Conservation (phyloP, 2,797 vertebrate genomes). For the Masticophis lateralis region DNA sequence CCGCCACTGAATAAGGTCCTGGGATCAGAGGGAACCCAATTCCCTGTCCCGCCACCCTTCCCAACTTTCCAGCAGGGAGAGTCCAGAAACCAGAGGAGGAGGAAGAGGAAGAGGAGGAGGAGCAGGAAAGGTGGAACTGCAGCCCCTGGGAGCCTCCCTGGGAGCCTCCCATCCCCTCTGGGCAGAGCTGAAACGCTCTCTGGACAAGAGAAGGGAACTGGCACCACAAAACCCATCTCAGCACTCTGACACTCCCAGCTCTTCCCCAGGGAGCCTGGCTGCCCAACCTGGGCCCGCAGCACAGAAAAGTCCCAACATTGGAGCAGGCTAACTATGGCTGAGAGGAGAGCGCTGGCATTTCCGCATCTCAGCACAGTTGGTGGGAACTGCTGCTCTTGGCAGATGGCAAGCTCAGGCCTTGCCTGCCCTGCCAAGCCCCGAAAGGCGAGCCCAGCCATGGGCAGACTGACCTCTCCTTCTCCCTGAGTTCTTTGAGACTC, state of each 20-base stretch:
- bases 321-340: background rate
- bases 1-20: background rate
- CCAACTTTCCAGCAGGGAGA: background rate
- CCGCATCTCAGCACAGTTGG: background rate
- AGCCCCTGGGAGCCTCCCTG: background rate
- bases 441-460: background rate
- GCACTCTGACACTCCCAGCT: background rate
- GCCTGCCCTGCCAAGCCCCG: background rate
- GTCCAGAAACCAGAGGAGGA: background rate
- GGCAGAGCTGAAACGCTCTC: background rate
- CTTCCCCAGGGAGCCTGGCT: background rate
- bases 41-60: background rate
- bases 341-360: background rate
- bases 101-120: too few species aligned
- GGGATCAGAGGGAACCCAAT: background rate
- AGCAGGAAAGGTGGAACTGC: background rate
- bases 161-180: background rate
- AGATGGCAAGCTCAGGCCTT: background rate
- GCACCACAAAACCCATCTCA: background rate
- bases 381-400: background rate
- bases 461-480: background rate
- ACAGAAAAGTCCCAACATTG: background rate
- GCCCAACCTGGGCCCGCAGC: background rate
- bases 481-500: background rate
- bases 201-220: background rate